Conservation (phyloP, 2,113 vertebrate genomes). For the Pristiophorus japonicus region DNA sequence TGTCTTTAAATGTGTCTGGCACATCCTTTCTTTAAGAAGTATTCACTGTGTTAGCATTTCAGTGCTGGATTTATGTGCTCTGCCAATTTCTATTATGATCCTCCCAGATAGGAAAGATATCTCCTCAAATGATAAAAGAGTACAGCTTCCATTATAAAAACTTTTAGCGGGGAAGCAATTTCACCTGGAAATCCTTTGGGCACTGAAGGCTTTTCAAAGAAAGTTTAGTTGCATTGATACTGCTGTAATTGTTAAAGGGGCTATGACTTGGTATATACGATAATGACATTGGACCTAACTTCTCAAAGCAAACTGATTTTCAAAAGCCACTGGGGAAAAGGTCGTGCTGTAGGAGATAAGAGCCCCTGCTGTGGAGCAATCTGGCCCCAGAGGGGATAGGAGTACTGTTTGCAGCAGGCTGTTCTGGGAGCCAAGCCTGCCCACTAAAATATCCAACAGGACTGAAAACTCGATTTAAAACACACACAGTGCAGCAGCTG, state of each 20-base stretch:
- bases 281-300: conserved; percentile 28
- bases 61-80: not conserved
- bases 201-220: not conserved
- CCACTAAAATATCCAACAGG: not conserved
- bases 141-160: not conserved
- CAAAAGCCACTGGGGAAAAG: conserved; percentile 9
- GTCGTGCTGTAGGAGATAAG: not conserved
- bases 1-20: not conserved
- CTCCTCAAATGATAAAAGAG: conserved; percentile 12
- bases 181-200: conserved; percentile 17
- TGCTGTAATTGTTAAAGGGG: conserved; percentile 25
- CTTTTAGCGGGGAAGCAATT: conserved; percentile 14
- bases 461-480: not conserved
- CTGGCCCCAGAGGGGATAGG: not conserved
- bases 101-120: conserved; percentile 6
- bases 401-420: not conserved
- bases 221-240: not conserved
- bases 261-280: not conserved
- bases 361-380: not conserved
- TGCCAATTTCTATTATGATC: conserved; percentile 19
- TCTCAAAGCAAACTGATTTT: conserved; percentile 27
- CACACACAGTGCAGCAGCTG: not conserved
- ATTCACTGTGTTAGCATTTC: not conserved
- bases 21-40: not conserved
- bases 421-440: not conserved